phyloP scores from a whole-genome alignment of 2,888 invertebrate species.

The Tigriopus californicus region DNA sequence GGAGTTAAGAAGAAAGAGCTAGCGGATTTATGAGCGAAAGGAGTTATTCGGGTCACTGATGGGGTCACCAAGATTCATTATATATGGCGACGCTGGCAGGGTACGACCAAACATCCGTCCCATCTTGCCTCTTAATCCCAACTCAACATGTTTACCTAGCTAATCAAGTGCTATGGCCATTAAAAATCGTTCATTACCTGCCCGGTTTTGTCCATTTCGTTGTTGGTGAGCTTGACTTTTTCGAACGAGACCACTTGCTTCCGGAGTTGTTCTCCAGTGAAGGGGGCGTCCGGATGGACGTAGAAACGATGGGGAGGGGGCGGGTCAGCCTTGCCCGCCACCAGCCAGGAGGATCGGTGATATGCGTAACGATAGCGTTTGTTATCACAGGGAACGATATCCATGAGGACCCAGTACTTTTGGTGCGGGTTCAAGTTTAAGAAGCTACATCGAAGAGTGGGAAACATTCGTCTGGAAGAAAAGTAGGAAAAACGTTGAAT shows the following conservation, averaged over 20 bases:
- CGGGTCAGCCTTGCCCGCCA: constrained; percentile 94
- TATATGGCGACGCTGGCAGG: too few relatives aligned
- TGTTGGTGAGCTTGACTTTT: constrained; percentile 94
- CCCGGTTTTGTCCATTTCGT: constrained; percentile 88
- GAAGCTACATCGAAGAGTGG: constrained; percentile 84
- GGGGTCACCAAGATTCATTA: too few relatives aligned
- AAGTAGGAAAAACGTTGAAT: constrained; percentile 20
- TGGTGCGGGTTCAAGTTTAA: constrained; percentile 32
- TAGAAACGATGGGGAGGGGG: constrained; percentile 81
- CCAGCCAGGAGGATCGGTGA: constrained; percentile 92
- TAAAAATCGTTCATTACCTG: constrained; percentile 40
- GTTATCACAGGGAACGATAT: constrained; percentile 90
- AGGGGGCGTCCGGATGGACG: constrained; percentile 91
- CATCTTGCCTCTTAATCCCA: too few relatives aligned
- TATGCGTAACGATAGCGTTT: constrained; percentile 88
- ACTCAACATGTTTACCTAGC: too few relatives aligned
- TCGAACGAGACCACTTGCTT: constrained; percentile 96
- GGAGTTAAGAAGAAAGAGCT: too few relatives aligned
- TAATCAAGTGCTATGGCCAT: too few relatives aligned
- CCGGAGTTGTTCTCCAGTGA: constrained; percentile 78
- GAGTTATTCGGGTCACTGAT: too few relatives aligned
- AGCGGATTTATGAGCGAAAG: too few relatives aligned
- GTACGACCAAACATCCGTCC: too few relatives aligned
- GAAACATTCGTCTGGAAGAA: constrained; percentile 76
- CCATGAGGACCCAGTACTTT: constrained; percentile 78